Evolutionary conservation across 1,140 invertebrate genomes (phyloP).

Genomic region (Tetragnatha versicolor): DNA sequence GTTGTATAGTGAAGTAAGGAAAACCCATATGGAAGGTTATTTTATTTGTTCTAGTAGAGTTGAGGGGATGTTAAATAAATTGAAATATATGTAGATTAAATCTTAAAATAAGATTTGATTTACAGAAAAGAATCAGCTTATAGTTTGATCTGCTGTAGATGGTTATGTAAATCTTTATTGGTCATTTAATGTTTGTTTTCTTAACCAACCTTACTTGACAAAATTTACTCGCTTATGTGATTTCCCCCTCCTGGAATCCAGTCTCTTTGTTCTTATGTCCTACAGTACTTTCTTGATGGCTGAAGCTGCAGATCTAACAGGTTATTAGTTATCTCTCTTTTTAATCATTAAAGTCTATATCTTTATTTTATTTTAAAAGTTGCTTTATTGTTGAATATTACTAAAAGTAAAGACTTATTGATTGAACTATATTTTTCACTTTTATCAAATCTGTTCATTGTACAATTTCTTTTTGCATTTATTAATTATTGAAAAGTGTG

Average conservation of each 20-base stretch:
- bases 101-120: neutral
- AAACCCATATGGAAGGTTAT: too few relatives aligned
- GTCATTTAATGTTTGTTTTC: constrained; percentile 47
- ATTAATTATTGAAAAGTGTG: neutral
- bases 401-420: too few relatives aligned
- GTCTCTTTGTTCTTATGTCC: constrained; percentile 96
- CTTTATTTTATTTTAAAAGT: constrained; percentile 17
- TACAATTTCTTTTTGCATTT: too few relatives aligned
- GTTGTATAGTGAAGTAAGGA: too few relatives aligned
- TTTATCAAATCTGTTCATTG: too few relatives aligned
- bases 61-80: too few relatives aligned
- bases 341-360: neutral
- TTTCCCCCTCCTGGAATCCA: constrained; percentile 94
- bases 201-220: constrained; percentile 75
- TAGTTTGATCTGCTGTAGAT: neutral
- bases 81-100: too few relatives aligned
- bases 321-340: constrained; percentile 66
- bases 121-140: neutral
- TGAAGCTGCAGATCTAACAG: constrained; percentile 93
- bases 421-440: too few relatives aligned
- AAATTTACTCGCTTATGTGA: constrained; percentile 95
- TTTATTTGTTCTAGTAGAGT: too few relatives aligned
- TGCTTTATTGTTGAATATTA: too few relatives aligned
- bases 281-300: constrained; percentile 97
- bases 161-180: neutral